A percentile compares a stretch with the other conserved stretches of the same genome.
Evolutionary conservation across 2,113 vertebrate genomes (phyloP).

Genomic region (Lates calcarifer): DNA sequence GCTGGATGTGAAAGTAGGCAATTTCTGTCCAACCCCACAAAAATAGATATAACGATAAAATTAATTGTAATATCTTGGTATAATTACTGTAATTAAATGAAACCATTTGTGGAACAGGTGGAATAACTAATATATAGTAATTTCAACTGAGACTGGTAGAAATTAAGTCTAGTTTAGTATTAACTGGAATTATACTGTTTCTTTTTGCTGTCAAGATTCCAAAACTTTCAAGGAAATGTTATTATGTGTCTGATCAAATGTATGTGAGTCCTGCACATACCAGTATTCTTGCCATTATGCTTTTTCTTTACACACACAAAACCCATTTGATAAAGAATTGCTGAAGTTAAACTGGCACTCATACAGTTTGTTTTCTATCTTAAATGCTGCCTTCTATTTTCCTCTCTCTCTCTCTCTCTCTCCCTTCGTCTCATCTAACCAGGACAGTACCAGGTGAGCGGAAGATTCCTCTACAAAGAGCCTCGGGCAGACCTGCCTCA

Average conservation of each 20-base stretch:
- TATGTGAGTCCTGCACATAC: neutral
- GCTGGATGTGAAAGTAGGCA: neutral
- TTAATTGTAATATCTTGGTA: too few relatives aligned
- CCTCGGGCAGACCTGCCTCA: slow-evolving; percentile 45
- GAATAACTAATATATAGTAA: too few relatives aligned
- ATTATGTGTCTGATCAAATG: neutral
- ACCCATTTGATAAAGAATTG: neutral
- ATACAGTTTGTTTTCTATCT: neutral
- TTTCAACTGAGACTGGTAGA: neutral
- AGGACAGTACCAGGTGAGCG: slow-evolving; percentile 32
- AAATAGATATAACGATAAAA: too few relatives aligned
- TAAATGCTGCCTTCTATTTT: slow-evolving; percentile 14
- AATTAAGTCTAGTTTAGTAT: neutral
- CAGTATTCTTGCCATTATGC: too few relatives aligned
- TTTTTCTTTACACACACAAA: too few relatives aligned
- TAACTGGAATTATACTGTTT: neutral
- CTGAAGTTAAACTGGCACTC: neutral
- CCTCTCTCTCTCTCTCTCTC: neutral
- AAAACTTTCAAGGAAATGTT: neutral
- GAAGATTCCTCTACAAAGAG: slow-evolving; percentile 47
- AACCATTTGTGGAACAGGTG: neutral
- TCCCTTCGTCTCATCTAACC: slow-evolving; percentile 15
- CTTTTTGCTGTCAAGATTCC: neutral
- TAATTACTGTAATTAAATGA: neutral
- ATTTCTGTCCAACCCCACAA: too few relatives aligned